Percentiles rank a stretch among this genome's conserved stretches.
Conservation (phyloP, 2,113 vertebrate genomes). For the Choloepus hoffmanni region DNA sequence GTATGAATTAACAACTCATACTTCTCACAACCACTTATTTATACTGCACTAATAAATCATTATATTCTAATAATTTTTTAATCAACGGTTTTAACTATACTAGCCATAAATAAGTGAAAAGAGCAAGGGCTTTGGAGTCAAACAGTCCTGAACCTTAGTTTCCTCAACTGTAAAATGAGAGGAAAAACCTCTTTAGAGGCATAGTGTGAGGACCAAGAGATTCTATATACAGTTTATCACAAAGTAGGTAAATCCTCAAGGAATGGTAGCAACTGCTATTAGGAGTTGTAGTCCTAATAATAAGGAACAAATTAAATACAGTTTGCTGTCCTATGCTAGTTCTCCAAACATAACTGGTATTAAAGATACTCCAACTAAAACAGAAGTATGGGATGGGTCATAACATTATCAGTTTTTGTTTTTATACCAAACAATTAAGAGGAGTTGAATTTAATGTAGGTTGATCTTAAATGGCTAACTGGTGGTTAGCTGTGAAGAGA, state of each 20-base stretch:
- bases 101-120: neutral
- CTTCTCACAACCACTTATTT: slow-evolving; percentile 14
- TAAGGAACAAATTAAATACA: neutral
- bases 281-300: neutral
- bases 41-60: neutral
- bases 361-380: slow-evolving; percentile 45
- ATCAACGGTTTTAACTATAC: slow-evolving; percentile 52
- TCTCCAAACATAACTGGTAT: slow-evolving; percentile 30
- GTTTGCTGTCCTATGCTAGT: neutral
- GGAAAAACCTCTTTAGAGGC: neutral
- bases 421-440: neutral
- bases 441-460: slow-evolving; percentile 39
- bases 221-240: slow-evolving; percentile 43
- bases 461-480: neutral
- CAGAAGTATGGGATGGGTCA: neutral
- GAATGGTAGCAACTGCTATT: slow-evolving; percentile 38
- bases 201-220: neutral
- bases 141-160: neutral
- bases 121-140: neutral
- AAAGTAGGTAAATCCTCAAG: slow-evolving; percentile 32
- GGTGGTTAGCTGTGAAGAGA: neutral
- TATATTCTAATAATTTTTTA: neutral
- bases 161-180: slow-evolving; percentile 39
- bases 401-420: neutral
- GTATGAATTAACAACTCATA: slow-evolving; percentile 2